Evolutionary conservation across 2,113 vertebrate genomes (phyloP), one percentile per base, ranked within the genome.

Genomic region (Chaetura pelagica): DNA sequence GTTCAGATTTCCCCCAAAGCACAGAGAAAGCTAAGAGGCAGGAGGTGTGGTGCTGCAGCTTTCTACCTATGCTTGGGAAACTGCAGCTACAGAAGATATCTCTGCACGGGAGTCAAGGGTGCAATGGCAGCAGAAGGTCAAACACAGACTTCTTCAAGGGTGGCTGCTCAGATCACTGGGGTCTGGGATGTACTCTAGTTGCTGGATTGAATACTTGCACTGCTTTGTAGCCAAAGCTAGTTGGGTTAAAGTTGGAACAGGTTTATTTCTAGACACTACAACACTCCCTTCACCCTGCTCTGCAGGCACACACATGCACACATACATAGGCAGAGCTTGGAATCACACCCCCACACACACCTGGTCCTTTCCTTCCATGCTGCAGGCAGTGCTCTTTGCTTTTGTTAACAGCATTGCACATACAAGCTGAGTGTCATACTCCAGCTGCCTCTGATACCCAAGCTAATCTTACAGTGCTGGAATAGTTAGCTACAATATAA

Each of bases 81-180:
- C 14, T 57, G 78, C 58, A 14, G 4, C 38, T 2, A 0, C 11
- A 13, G 32, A 38, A 51, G n/a, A 5, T 35, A 1, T 0, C 0
- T 51, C 69, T 72, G 34, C 4, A 2, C 9, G 34, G 71, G 38
- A 82, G 48, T 18, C 2, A 2, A 62, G 66, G 30, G 9, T 14
- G 27, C 0, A 0, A 29, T 11, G 40, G 44, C 34, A 91, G 38
- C 42, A 63, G 57, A 44, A 64, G 13, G 8, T 24, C 0, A 0
- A 52, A 4, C 57, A 19, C 26, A 30, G 40, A 7, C 24, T 32
- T 14, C 32, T n/a, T 44, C 51, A 32, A 34, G 6, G 9, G 22
- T 0, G 73, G 35, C 75, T 68, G 30, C 58, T 63, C 29, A 19
- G 32, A 6, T 29, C 4, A 1, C 38, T 6, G 11, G 9, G 1